Evolutionary conservation across 2,888 invertebrate species (phyloP).

Genomic region (Drosophila anceps): DNA sequence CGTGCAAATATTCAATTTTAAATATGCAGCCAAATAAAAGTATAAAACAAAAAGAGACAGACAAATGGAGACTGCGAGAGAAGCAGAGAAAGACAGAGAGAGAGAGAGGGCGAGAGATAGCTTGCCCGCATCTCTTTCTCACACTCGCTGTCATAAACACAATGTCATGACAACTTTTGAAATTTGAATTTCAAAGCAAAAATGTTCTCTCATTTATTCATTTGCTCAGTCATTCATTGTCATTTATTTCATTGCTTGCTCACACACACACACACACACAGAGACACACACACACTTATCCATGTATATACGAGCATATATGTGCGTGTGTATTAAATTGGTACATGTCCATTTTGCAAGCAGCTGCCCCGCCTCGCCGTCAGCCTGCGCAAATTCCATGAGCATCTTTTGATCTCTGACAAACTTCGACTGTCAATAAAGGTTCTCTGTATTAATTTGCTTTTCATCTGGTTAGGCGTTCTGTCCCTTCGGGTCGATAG

Average conservation of each 20-base stretch:
- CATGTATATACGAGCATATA: constrained; percentile 1
- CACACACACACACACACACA: constrained; percentile 24
- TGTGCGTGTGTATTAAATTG: constrained; percentile 40
- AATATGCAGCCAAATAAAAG: constrained; percentile 66
- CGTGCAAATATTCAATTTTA: constrained; percentile 80
- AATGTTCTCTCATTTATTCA: constrained; percentile 80
- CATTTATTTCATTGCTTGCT: constrained; percentile 80
- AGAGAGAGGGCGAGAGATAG: constrained; percentile 10
- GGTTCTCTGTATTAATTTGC: constrained; percentile 76
- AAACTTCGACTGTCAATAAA: constrained; percentile 68
- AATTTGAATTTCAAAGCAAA: constrained; percentile 82
- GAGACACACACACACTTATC: constrained; percentile 7
- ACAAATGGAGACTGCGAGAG: constrained; percentile 1
- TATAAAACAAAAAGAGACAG: constrained; percentile 30
- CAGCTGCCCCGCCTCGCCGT: neutral
- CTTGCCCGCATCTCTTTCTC: constrained; percentile 1
- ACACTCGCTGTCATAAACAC: constrained; percentile 74
- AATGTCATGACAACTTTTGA: constrained; percentile 83
- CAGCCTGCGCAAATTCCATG: constrained; percentile 53
- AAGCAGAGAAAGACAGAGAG: constrained; percentile 5
- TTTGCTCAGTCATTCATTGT: constrained; percentile 82
- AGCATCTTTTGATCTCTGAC: constrained; percentile 71
- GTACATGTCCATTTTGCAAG: constrained; percentile 61
- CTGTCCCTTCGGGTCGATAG: constrained; percentile 55
- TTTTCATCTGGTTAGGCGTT: constrained; percentile 67